phyloP scores from a whole-genome alignment of 2,113 vertebrate species.

The Apodemus speciosus region DNA sequence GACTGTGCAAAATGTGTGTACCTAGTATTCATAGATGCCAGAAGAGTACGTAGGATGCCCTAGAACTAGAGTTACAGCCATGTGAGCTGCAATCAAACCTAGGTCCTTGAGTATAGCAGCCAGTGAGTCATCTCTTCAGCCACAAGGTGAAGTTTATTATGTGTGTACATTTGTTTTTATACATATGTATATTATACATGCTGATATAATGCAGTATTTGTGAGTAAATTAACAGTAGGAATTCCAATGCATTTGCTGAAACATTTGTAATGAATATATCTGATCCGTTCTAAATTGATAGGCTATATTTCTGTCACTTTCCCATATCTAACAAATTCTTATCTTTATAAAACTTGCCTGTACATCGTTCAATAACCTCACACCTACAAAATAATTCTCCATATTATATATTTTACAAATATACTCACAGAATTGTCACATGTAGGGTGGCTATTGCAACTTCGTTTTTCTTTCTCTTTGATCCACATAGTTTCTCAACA shows the following conservation, averaged over 20 bases:
- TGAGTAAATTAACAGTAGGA: background rate
- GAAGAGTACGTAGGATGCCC: background rate
- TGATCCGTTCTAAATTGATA: constrained; percentile 15
- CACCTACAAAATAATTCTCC: background rate
- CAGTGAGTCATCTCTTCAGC: background rate
- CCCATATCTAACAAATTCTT: background rate
- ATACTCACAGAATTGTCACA: background rate
- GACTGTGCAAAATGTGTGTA: background rate
- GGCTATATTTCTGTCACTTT: constrained; percentile 1
- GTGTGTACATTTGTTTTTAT: background rate
- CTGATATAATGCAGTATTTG: background rate
- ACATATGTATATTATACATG: background rate
- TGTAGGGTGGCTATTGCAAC: background rate
- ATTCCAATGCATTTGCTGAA: background rate
- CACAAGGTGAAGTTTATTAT: background rate
- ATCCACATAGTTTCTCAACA: constrained; percentile 16
- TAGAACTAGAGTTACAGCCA: background rate
- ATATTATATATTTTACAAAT: background rate
- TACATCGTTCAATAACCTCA: background rate
- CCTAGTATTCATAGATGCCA: background rate
- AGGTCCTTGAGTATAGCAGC: background rate
- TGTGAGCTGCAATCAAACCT: background rate
- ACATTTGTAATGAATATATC: constrained; percentile 4
- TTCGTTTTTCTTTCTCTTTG: background rate
- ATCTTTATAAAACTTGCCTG: background rate